These are phyloP conservation scores for Cheirogaleus medius DNA, from an alignment of 2,113 vertebrate species.

Conservation along the genomic window DNA sequence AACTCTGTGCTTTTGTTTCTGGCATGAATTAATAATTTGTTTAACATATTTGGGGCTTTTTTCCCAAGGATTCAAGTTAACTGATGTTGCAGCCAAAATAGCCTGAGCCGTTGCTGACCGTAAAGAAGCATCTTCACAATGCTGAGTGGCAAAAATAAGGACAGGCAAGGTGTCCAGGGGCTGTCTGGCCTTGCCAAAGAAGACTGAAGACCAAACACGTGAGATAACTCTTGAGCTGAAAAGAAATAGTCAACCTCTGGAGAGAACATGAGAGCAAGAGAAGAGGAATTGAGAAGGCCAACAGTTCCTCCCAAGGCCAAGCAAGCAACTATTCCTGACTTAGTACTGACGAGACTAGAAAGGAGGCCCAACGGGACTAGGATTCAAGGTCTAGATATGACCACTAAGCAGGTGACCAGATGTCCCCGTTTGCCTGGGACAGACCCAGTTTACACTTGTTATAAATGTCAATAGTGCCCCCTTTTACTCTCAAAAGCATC, in stretches of 20 bases:
- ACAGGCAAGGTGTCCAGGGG: background rate
- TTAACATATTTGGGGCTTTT: background rate
- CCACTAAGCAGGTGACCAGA: background rate
- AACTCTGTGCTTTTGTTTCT: constrained; percentile 17
- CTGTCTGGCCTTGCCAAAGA: background rate
- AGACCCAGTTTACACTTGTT: background rate
- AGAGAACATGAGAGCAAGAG: background rate
- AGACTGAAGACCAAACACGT: background rate
- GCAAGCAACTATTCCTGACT: background rate
- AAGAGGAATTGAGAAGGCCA: background rate
- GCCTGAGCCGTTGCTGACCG: background rate
- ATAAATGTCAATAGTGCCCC: background rate
- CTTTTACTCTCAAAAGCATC: background rate
- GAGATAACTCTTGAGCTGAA: background rate
- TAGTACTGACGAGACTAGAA: background rate
- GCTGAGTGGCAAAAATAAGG: background rate
- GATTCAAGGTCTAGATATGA: background rate
- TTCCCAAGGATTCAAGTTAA: constrained; percentile 12
- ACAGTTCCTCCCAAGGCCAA: background rate
- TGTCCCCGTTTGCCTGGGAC: background rate
- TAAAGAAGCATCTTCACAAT: background rate
- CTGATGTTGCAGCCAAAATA: background rate
- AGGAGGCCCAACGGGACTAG: background rate
- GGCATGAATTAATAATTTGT: constrained; percentile 1
- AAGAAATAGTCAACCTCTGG: background rate